Conservation (phyloP, 2,888 invertebrate genomes). For the Strigamia maritima region DNA sequence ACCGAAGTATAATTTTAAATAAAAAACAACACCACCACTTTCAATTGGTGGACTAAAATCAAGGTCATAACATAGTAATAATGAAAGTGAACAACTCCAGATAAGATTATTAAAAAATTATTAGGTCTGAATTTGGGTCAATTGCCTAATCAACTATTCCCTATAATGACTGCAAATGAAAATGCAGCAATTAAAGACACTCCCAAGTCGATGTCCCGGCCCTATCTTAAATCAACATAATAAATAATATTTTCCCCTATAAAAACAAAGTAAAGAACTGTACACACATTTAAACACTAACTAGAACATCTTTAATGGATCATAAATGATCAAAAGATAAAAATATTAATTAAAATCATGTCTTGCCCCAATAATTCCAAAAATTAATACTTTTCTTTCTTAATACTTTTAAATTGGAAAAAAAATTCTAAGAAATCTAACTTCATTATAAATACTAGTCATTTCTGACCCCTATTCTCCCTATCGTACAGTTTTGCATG, state of each 20-base stretch:
- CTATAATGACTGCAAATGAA: background rate
- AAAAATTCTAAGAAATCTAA: background rate
- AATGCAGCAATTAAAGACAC: background rate
- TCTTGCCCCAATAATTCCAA: background rate
- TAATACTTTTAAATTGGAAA: background rate
- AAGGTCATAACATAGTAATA: background rate
- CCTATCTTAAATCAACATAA: background rate
- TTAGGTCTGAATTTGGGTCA: background rate
- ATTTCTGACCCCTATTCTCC: background rate
- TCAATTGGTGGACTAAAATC: background rate
- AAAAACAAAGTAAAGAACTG: background rate
- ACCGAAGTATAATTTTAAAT: background rate
- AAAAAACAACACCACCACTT: background rate
- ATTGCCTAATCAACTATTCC: conserved; percentile 8
- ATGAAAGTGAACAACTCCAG: background rate
- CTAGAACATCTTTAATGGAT: background rate
- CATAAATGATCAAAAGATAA: background rate
- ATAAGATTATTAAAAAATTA: conserved; percentile 1
- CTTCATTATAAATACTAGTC: background rate
- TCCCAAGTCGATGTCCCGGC: background rate
- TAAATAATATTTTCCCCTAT: background rate
- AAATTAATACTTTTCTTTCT: background rate
- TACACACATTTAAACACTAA: background rate
- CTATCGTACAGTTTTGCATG: conserved; percentile 2
- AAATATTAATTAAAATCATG: background rate